Evolutionary conservation across 2,113 vertebrate genomes (phyloP).

Genomic region (Mohoua ochrocephala): DNA sequence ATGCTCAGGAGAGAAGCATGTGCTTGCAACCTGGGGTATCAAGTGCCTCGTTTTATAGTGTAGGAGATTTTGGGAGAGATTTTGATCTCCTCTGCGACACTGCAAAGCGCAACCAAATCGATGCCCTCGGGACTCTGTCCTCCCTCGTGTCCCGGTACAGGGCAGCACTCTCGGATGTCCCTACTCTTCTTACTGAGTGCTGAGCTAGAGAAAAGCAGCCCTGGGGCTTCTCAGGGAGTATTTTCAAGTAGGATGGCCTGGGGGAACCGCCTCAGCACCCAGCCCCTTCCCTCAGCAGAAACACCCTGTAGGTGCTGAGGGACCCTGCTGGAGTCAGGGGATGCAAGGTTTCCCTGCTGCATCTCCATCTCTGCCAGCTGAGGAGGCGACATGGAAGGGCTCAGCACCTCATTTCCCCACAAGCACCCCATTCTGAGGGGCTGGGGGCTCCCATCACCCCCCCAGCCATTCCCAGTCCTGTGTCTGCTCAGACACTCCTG

Average conservation of each 20-base stretch:
- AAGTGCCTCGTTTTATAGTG: neutral
- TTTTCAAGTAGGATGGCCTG: neutral
- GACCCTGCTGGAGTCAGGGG: neutral
- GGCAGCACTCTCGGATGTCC: neutral
- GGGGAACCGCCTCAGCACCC: neutral
- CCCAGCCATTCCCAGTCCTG: neutral
- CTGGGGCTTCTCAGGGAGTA: neutral
- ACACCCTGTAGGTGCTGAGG: neutral
- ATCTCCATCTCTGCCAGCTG: neutral
- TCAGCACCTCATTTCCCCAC: neutral
- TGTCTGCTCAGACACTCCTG: neutral
- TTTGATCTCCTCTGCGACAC: neutral
- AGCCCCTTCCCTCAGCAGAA: neutral
- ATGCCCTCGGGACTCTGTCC: neutral
- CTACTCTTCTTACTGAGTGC: neutral
- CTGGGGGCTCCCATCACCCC: neutral
- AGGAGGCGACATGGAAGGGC: neutral
- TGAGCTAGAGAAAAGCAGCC: neutral
- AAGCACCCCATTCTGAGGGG: fast-evolving
- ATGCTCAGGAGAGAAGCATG: fast-evolving
- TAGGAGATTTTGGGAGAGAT: neutral
- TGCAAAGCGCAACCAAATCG: neutral
- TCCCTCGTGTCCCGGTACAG: fast-evolving
- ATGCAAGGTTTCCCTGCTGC: neutral
- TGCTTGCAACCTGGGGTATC: neutral